phyloP scores from a whole-genome alignment of 2,113 vertebrate species.

The Trachemys scripta region DNA sequence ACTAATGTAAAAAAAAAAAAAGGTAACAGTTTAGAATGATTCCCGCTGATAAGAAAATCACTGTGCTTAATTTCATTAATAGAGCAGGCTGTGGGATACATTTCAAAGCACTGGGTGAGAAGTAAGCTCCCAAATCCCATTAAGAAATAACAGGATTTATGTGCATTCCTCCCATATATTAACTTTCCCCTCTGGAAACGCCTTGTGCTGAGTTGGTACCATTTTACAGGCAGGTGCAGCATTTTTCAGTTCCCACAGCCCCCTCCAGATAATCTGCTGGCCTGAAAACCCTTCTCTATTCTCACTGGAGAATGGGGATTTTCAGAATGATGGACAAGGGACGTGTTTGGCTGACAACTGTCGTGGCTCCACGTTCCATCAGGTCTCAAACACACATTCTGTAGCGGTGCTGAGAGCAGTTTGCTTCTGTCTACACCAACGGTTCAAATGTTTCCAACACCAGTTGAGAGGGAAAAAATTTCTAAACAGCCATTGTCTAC shows the following conservation, averaged over 20 bases:
- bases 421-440: not conserved
- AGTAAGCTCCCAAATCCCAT: slow-evolving; percentile 77
- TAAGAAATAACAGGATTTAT: slow-evolving; percentile 79
- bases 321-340: not conserved
- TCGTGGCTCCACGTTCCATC: not conserved
- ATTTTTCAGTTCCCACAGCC: slow-evolving; percentile 62
- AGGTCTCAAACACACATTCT: not conserved
- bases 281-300: slow-evolving; percentile 57
- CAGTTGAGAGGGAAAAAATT: not conserved
- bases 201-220: slow-evolving; percentile 55
- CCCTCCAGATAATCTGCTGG: slow-evolving; percentile 59
- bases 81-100: slow-evolving; percentile 54
- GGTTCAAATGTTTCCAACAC: not conserved
- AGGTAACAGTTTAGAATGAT: slow-evolving; percentile 20
- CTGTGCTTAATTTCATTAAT: slow-evolving; percentile 59
- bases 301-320: slow-evolving; percentile 53
- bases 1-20: slow-evolving; percentile 48
- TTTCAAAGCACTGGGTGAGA: slow-evolving; percentile 66
- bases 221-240: slow-evolving; percentile 53
- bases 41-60: slow-evolving; percentile 65
- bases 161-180: slow-evolving; percentile 77
- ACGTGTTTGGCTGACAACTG: slow-evolving; percentile 21
- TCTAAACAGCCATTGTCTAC: fast-evolving
- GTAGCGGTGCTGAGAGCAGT: not conserved
- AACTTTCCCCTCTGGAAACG: slow-evolving; percentile 72